Conservation (phyloP, 2,797 vertebrate species). For the Holocentrus rufus region DNA sequence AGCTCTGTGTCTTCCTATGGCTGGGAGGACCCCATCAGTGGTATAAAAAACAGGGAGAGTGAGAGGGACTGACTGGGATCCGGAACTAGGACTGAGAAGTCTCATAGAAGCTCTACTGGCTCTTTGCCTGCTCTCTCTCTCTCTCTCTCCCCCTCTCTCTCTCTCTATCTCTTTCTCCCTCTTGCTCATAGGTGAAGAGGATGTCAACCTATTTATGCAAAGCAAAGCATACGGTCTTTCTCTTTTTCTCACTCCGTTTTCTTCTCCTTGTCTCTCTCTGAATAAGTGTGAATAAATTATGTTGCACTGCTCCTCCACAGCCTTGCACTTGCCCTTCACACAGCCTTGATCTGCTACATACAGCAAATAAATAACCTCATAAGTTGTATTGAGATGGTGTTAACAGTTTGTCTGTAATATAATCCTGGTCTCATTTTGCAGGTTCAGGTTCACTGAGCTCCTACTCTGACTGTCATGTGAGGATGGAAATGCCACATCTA, state of each 20-base stretch:
- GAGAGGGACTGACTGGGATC: conserved; percentile 57
- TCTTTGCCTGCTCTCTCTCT: conserved; percentile 18
- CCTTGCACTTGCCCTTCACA: neutral
- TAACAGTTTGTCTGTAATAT: neutral
- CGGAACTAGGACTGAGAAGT: conserved; percentile 56
- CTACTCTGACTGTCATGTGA: neutral
- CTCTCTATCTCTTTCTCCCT: neutral
- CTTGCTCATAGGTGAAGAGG: neutral
- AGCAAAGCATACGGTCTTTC: neutral
- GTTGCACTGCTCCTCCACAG: neutral
- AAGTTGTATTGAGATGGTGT: neutral
- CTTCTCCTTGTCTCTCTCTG: neutral
- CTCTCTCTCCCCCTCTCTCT: neutral
- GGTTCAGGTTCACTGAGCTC: neutral
- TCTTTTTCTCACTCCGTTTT: neutral
- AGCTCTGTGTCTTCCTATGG: conserved; percentile 67
- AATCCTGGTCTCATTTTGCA: conserved; percentile 6
- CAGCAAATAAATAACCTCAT: neutral
- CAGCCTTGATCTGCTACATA: neutral
- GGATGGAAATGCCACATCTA: neutral
- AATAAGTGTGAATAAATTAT: conserved; percentile 6
- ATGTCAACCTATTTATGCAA: neutral
- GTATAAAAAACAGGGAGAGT: conserved; percentile 27
- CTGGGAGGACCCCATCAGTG: conserved; percentile 63
- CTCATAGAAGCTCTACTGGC: conserved; percentile 30